Evolutionary conservation across 2,797 vertebrate species (phyloP).

Genomic region (Anguilla obscura): DNA sequence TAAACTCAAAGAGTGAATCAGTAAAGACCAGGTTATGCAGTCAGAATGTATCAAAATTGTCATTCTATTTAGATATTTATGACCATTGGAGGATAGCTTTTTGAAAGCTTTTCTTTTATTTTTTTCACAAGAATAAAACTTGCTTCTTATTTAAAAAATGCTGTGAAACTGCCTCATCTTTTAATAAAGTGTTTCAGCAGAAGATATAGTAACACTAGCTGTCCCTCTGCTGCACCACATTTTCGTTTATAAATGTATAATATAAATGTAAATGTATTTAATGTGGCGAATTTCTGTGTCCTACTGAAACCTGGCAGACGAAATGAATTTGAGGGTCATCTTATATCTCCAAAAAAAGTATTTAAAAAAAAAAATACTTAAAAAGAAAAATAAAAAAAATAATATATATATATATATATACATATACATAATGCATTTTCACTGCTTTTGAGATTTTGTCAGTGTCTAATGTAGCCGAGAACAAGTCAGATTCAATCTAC

Average conservation of each 20-base stretch:
- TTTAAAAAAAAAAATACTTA: too few species aligned
- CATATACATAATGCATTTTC: neutral
- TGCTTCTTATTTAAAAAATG: neutral
- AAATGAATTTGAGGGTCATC: neutral
- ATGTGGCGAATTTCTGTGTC: neutral
- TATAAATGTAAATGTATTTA: neutral
- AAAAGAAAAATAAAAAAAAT: too few species aligned
- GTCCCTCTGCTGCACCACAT: neutral
- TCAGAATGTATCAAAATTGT: neutral
- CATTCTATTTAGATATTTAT: neutral
- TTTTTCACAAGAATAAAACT: neutral
- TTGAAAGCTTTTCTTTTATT: neutral
- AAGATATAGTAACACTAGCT: neutral
- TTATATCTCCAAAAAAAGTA: neutral
- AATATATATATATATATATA: too few species aligned
- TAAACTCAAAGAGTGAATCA: neutral
- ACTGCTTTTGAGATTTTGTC: neutral
- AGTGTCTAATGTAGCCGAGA: neutral
- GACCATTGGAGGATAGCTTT: neutral
- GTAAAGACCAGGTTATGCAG: neutral
- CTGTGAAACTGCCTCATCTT: neutral
- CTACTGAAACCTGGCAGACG: neutral
- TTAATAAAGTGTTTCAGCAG: too few species aligned
- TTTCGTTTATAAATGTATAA: neutral
- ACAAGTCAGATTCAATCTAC: neutral